Base-by-base conservation (phyloP, 2,113 vertebrate species). In the Erythrolamprus reginae region DNA sequence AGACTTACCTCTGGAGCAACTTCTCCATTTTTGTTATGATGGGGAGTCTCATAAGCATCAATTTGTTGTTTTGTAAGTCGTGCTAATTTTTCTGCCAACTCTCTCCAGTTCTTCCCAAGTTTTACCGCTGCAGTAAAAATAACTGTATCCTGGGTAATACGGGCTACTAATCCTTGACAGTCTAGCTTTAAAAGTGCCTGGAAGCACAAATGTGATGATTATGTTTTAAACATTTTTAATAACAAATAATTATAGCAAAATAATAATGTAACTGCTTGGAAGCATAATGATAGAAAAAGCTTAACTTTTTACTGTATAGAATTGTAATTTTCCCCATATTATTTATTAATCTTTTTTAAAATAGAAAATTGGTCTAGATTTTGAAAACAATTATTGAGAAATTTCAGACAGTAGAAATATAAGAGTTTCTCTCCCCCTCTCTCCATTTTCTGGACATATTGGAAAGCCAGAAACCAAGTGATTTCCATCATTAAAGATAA, bases 41-140 rank as follows among this genome's bases (percentile, higher is more conserved):
- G 99, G n/a, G 99, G 99, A 38, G 95, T 95, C 94, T 99, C 99
- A 1, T 98, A 99, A 3, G 95, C 97, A 23, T 98, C 98, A 0
- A 99, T 98, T 93, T 99, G 98, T 93, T 97, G 96, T 48, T 97
- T 98, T 53, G 98, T 98, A 61, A 99, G 98, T 90, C 97, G 97
- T 48, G 96, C 98, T 26, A 98, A 91, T 93, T 97, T 98, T 94
- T 99, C 99, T 0, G 98, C 98, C 0, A 99, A 97, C 93, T 99
- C 99, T 90, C 98, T 97, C 99, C 99, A 99, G 94, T 96, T 95
- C 90, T 96, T 95, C 10, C 99, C 98, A 65, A 99, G 97, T 93
- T 99, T 99, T 93, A 99, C 99, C 42, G 99, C 98, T 42, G 98
- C 97, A 84, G 99, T 99, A 93, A 99, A 95, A 95, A 99, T 97